Evolutionary conservation across 2,888 invertebrate genomes (phyloP).

Genomic region (Malachius bipustulatus): DNA sequence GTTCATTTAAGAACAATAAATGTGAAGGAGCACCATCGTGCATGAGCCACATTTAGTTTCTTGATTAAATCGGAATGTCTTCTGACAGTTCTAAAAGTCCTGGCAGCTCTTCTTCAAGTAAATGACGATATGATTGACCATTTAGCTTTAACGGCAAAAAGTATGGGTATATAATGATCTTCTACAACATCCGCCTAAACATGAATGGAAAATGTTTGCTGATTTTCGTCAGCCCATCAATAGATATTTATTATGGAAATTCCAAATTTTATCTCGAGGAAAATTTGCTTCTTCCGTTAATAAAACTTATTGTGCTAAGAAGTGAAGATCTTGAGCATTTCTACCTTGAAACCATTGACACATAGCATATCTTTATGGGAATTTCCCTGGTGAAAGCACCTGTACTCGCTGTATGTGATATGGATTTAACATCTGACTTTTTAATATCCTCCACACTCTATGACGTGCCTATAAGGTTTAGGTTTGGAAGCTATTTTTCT

Average conservation of each 20-base stretch:
- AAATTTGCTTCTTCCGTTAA: neutral
- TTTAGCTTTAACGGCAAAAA: conserved; percentile 2
- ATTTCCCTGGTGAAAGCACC: neutral
- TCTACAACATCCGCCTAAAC: conserved; percentile 3
- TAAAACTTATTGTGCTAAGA: neutral
- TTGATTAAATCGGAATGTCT: conserved; percentile 3
- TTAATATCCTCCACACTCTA: neutral
- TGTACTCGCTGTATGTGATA: conserved; percentile 1
- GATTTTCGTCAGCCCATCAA: conserved; percentile 1
- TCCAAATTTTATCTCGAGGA: too few species aligned
- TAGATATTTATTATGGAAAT: conserved; percentile 1
- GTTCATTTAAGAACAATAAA: neutral
- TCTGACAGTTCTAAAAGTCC: conserved; percentile 1
- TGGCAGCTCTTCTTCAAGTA: conserved; percentile 1
- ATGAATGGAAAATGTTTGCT: conserved; percentile 1
- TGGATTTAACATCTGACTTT: neutral
- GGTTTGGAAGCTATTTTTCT: too few species aligned
- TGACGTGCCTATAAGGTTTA: conserved; percentile 1
- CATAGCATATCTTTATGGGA: neutral
- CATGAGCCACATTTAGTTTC: neutral
- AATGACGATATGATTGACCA: conserved; percentile 3
- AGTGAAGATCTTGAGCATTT: conserved; percentile 1
- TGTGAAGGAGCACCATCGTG: conserved; percentile 2
- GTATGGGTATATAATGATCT: neutral
- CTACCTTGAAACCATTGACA: conserved; percentile 3